A percentile compares a stretch with the other conserved stretches of the same genome.
These are phyloP conservation scores for Puffinus mauretanicus DNA, from an alignment of 2,113 vertebrate genomes.

Conservation along the genomic window DNA sequence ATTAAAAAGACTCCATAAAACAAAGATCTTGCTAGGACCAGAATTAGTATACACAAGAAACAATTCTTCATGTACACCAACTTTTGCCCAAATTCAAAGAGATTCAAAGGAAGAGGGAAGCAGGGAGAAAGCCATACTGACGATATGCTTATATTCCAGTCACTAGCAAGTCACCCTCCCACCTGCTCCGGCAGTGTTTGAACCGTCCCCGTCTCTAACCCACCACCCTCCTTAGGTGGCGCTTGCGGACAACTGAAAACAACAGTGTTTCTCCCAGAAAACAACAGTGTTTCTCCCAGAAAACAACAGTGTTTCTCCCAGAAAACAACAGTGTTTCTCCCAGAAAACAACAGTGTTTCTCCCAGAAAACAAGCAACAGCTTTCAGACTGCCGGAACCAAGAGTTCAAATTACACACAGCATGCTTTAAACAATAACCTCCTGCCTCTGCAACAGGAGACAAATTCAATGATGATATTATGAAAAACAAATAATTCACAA, in stretches of 20 bases:
- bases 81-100: neutral
- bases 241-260: neutral
- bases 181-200: neutral
- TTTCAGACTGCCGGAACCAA: neutral
- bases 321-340: too few species aligned
- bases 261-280: too few species aligned
- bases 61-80: neutral
- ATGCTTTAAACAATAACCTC: neutral
- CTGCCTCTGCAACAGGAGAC: neutral
- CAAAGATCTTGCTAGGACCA: neutral
- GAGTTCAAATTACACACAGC: neutral
- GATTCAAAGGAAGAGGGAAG: neutral
- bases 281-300: too few species aligned
- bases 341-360: neutral
- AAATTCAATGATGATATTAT: neutral
- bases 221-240: neutral
- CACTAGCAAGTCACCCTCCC: neutral
- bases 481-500: neutral
- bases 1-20: neutral
- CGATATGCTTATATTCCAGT: neutral
- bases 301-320: too few species aligned
- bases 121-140: neutral
- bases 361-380: neutral
- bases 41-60: neutral
- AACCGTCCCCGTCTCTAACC: neutral